Percentiles rank a stretch among this genome's conserved stretches.
These are phyloP conservation scores for Stichodactyla helianthus DNA, from an alignment of 64 coral and sea anemone species.

Conservation along the genomic window DNA sequence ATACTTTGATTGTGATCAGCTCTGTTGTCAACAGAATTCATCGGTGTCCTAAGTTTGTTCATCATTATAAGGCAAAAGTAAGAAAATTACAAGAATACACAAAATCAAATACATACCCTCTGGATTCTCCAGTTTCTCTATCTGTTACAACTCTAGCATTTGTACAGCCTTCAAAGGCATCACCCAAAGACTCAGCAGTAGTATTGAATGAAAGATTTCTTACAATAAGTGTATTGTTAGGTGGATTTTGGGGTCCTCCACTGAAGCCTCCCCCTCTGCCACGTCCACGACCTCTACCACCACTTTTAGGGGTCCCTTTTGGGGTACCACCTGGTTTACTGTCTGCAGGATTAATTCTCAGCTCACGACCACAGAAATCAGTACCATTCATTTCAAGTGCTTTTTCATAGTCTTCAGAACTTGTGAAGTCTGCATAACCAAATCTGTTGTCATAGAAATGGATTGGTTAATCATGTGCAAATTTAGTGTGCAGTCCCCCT, in stretches of 20 bases:
- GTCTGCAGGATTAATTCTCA: background rate
- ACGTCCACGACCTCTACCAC: background rate
- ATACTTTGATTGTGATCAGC: constrained; percentile 12
- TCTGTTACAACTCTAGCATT: constrained; percentile 12
- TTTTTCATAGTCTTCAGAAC: background rate
- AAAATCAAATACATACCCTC: background rate
- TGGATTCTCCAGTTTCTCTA: constrained; percentile 12
- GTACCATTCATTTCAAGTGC: background rate
- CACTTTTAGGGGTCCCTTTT: background rate
- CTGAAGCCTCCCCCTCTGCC: background rate
- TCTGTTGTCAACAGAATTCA: constrained; percentile 5
- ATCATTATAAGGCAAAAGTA: background rate
- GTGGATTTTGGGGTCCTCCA: background rate
- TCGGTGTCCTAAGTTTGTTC: constrained; percentile 3
- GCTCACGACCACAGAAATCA: background rate
- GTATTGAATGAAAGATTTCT: constrained; percentile 25
- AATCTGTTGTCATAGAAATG: background rate
- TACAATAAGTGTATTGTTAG: background rate
- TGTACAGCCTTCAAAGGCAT: background rate
- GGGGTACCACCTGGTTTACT: background rate
- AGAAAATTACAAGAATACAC: background rate
- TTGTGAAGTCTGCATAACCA: constrained; percentile 18
- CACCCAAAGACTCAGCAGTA: background rate
- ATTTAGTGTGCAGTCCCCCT: too few relatives aligned
- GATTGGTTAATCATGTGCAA: background rate